phyloP scores from a whole-genome alignment of 2,797 vertebrate genomes.

The Hoplostethus mediterraneus region DNA sequence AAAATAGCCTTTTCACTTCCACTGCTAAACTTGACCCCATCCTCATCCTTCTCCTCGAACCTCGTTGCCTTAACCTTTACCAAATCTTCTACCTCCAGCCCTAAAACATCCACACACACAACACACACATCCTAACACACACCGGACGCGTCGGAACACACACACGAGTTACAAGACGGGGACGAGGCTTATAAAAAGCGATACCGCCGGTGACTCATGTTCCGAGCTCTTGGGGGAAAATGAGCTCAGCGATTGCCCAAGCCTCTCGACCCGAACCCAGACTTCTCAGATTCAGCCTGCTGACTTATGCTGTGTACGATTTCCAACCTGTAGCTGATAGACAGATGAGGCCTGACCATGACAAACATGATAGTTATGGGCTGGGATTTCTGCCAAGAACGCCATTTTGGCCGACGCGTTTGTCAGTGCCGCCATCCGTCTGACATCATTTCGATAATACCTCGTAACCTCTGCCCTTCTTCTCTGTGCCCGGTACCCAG shows the following conservation, averaged over 20 bases:
- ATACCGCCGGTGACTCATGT: constrained; percentile 8
- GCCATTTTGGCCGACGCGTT: constrained; percentile 62
- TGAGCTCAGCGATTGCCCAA: constrained; percentile 4
- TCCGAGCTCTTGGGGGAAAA: constrained; percentile 3
- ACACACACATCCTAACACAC: no score
- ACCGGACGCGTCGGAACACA: not conserved
- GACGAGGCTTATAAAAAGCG: constrained; percentile 23
- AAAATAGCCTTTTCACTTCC: no score
- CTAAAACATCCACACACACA: not conserved
- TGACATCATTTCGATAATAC: constrained; percentile 62
- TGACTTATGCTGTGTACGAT: constrained; percentile 37
- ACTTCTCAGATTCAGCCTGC: constrained; percentile 29
- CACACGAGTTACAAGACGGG: not conserved
- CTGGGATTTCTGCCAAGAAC: constrained; percentile 67
- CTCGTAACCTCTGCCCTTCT: constrained; percentile 55
- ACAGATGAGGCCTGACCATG: constrained; percentile 57
- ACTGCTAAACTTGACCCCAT: no score
- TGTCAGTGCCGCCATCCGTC: constrained; percentile 66
- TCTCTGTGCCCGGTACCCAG: constrained; percentile 10
- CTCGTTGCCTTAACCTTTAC: no score
- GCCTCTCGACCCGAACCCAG: constrained; percentile 23
- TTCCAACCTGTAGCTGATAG: constrained; percentile 53
- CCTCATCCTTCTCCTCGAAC: no score
- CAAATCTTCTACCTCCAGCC: not conserved
- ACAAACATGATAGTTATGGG: constrained; percentile 54